phyloP scores from a whole-genome alignment of 2,888 invertebrate species.

The Drosophila neotestacea region DNA sequence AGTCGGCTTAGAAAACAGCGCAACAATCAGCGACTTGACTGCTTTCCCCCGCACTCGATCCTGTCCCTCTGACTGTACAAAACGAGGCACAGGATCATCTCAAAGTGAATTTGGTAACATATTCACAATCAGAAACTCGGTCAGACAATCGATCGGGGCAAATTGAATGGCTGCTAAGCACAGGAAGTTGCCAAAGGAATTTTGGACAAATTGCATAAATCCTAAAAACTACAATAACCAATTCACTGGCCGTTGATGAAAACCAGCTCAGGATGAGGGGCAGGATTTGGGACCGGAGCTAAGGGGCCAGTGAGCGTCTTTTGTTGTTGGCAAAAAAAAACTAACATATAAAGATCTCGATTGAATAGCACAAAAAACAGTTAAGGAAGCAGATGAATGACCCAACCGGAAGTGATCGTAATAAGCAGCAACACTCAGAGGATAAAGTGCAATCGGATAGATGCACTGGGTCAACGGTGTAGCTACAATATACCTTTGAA shows the following conservation, averaged over 20 bases:
- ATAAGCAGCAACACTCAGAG: constrained; percentile 18
- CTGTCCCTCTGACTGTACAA: constrained; percentile 2
- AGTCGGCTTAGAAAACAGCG: constrained; percentile 37
- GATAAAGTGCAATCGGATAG: constrained; percentile 29
- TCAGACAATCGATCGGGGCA: constrained; percentile 21
- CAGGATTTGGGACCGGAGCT: constrained; percentile 3
- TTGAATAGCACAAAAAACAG: constrained; percentile 47
- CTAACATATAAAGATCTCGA: constrained; percentile 29
- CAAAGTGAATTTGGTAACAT: constrained; percentile 30
- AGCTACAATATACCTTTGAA: too few species aligned
- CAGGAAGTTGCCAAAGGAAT: constrained; percentile 58
- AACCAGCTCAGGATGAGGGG: constrained; percentile 2
- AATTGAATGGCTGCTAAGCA: constrained; percentile 49
- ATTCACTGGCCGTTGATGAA: constrained; percentile 28
- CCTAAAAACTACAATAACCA: constrained; percentile 32
- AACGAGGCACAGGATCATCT: constrained; percentile 24
- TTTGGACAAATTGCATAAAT: constrained; percentile 65
- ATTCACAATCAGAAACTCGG: constrained; percentile 26
- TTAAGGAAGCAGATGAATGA: constrained; percentile 60
- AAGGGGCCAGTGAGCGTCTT: constrained; percentile 16
- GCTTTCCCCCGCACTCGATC: constrained; percentile 10
- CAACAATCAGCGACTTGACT: constrained; percentile 46
- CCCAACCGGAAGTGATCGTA: constrained; percentile 54
- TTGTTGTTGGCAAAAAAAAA: constrained; percentile 49
- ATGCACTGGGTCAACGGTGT: constrained; percentile 2